Evolutionary conservation across 2,797 vertebrate species (phyloP).

Genomic region (Sebastiscus tertius): DNA sequence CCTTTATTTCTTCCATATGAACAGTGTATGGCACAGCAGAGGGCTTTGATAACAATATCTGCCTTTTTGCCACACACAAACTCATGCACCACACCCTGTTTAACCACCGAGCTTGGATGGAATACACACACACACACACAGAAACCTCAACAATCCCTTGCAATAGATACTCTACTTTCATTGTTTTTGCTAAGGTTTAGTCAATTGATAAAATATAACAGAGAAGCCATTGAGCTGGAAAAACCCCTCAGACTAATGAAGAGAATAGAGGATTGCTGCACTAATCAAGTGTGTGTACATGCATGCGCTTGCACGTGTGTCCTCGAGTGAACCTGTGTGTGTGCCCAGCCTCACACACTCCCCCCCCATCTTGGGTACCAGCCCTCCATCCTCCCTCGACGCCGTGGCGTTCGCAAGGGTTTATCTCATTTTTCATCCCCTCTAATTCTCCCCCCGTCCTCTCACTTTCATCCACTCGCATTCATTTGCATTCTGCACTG

Average conservation of each 20-base stretch:
- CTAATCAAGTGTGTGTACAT: conserved; percentile 53
- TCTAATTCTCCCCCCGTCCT: conserved; percentile 24
- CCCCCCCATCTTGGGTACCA: conserved; percentile 61
- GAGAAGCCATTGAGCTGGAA: conserved; percentile 55
- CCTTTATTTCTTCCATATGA: conserved; percentile 79
- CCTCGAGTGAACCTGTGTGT: conserved; percentile 69
- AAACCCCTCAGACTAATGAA: conserved; percentile 56
- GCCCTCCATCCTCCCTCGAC: conserved; percentile 41
- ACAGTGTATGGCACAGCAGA: conserved; percentile 44
- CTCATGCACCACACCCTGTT: conserved; percentile 35
- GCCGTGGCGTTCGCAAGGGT: conserved; percentile 13
- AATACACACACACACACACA: conserved; percentile 6
- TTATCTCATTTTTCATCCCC: conserved; percentile 37
- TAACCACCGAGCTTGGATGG: conserved; percentile 32
- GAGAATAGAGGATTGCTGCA: conserved; percentile 49
- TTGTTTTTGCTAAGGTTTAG: conserved; percentile 46
- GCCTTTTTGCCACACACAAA: conserved; percentile 37
- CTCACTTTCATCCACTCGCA: conserved; percentile 27
- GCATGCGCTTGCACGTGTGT: conserved; percentile 40
- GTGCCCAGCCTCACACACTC: conserved; percentile 46
- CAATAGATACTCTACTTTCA: conserved; percentile 37
- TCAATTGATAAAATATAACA: conserved; percentile 45
- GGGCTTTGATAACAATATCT: conserved; percentile 55
- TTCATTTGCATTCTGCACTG: conserved; percentile 67
- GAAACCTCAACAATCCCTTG: conserved; percentile 43